These are phyloP conservation scores for Lamellibrachia luymesi DNA, from an alignment of 1,140 invertebrate genomes.

Conservation along the genomic window DNA sequence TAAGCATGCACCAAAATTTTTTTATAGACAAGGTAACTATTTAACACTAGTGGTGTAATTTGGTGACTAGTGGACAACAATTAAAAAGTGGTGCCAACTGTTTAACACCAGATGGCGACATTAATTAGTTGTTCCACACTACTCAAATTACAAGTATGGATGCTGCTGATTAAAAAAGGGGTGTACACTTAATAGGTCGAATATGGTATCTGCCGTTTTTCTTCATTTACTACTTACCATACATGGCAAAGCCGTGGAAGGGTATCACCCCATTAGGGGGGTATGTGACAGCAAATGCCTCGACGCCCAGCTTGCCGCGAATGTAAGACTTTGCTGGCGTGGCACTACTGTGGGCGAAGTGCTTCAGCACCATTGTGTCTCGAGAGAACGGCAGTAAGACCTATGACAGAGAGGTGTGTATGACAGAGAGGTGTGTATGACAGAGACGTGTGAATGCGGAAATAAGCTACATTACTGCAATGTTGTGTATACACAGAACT, in stretches of 20 bases:
- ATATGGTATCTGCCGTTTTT: not conserved
- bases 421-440: conserved; percentile 2
- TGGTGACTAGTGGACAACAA: too few species aligned
- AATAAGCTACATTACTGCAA: too few species aligned
- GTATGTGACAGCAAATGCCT: conserved; percentile 68
- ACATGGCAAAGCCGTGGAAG: conserved; percentile 97
- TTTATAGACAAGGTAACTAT: too few species aligned
- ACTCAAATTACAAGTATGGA: not conserved
- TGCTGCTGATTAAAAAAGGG: too few species aligned
- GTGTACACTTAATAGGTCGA: too few species aligned
- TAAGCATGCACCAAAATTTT: too few species aligned
- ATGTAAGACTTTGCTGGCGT: conserved; percentile 55
- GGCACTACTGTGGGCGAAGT: conserved; percentile 55
- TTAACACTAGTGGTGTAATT: too few species aligned
- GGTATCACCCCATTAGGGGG: conserved; percentile 93
- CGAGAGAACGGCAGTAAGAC: conserved; percentile 91
- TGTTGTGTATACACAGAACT: not conserved
- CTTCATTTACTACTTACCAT: conserved; percentile 67
- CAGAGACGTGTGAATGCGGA: not conserved
- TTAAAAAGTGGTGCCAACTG: not conserved
- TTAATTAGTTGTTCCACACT: not conserved
- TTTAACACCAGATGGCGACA: not conserved
- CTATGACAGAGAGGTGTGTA: conserved; percentile 49
- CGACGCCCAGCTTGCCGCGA: conserved; percentile 51
- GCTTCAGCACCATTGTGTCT: conserved; percentile 74